Conservation (phyloP, 92 coral and sea anemone species). For the Virgularia gustaviana region DNA sequence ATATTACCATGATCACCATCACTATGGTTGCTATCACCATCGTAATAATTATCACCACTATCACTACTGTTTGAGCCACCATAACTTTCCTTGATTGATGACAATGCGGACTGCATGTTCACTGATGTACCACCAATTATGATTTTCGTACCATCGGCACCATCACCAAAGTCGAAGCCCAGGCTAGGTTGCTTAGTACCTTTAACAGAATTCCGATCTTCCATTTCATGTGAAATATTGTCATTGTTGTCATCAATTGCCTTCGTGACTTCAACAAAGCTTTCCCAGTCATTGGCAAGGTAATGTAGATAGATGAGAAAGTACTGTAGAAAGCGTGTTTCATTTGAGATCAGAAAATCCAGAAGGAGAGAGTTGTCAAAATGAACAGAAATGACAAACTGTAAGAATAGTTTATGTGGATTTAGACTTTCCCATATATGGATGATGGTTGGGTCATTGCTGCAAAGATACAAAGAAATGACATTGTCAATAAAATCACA, state of each 20-base stretch:
- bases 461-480: background rate
- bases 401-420: slow-evolving; percentile 67
- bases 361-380: slow-evolving; percentile 81
- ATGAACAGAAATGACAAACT: slow-evolving; percentile 57
- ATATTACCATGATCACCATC: background rate
- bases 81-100: background rate
- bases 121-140: too few relatives aligned
- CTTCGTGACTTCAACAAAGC: slow-evolving; percentile 37
- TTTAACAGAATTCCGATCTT: too few relatives aligned
- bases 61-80: too few relatives aligned
- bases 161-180: background rate
- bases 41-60: background rate
- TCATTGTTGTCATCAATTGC: background rate
- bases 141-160: too few relatives aligned
- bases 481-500: too few relatives aligned
- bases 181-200: background rate
- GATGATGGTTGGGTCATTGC: background rate
- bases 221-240: background rate
- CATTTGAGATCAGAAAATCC: slow-evolving; percentile 87
- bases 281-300: slow-evolving; percentile 60
- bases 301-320: slow-evolving; percentile 62
- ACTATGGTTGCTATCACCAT: background rate
- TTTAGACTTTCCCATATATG: too few relatives aligned
- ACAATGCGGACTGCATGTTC: background rate
- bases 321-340: slow-evolving; percentile 83